Conservation (phyloP, 2,888 invertebrate species). For the Hipparchia sbordonii region DNA sequence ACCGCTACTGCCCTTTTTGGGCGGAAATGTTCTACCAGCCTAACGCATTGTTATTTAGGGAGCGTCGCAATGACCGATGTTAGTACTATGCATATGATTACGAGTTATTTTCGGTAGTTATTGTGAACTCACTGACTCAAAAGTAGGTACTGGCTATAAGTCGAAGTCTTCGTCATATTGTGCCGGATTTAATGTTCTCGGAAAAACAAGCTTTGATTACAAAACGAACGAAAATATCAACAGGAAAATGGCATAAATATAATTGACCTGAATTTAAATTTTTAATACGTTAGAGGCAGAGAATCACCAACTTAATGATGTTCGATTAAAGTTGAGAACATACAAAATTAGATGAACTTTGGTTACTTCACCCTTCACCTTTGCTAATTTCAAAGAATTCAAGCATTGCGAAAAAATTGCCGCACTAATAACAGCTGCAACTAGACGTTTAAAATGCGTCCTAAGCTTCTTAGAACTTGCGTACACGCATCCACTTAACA, state of each 20-base stretch:
- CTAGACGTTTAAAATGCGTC: conserved; percentile 48
- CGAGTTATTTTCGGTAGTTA: conserved; percentile 36
- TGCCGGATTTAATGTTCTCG: conserved; percentile 34
- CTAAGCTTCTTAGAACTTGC: conserved; percentile 46
- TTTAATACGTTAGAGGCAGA: no score
- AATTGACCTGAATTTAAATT: not conserved
- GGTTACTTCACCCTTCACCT: conserved; percentile 1
- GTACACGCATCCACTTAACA: conserved; percentile 37
- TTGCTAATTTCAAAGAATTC: conserved; percentile 11
- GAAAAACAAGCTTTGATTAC: conserved; percentile 26
- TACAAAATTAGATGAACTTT: no score
- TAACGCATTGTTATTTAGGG: conserved; percentile 22
- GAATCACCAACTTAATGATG: no score
- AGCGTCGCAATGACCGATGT: conserved; percentile 32
- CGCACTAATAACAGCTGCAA: conserved; percentile 44
- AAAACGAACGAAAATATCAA: not conserved
- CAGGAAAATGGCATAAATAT: conserved; percentile 17
- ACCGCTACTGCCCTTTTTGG: no score
- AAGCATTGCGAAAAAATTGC: conserved; percentile 42
- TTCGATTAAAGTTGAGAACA: no score
- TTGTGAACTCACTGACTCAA: conserved; percentile 41
- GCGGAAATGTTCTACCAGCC: no score
- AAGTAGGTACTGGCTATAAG: conserved; percentile 18
- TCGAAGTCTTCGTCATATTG: conserved; percentile 30
- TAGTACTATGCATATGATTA: conserved; percentile 40